Conservation (phyloP, 2,113 vertebrate genomes). For the Gymnocephalus cernua region DNA sequence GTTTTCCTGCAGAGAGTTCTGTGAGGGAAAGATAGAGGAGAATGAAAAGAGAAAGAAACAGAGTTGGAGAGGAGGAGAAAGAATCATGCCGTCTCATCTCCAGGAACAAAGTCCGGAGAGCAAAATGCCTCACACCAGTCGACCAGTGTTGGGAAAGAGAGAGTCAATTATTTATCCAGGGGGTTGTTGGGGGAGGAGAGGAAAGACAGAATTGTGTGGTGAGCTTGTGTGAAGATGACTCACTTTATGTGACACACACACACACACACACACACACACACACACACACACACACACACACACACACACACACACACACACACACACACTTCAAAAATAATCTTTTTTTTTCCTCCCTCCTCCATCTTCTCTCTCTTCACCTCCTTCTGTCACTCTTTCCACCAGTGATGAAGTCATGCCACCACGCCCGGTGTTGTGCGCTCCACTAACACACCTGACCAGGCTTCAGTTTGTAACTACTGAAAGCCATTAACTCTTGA, state of each 20-base stretch:
- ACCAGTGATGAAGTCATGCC: slow-evolving; percentile 65
- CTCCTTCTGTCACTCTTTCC: slow-evolving; percentile 55
- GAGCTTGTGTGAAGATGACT: slow-evolving; percentile 62
- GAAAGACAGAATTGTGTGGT: slow-evolving; percentile 49
- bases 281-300: background rate
- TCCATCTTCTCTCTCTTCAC: slow-evolving; percentile 37
- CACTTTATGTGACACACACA: slow-evolving; percentile 47
- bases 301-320: background rate
- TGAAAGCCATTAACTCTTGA: slow-evolving; percentile 55
- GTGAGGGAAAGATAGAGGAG: slow-evolving; percentile 48
- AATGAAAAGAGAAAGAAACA: slow-evolving; percentile 43
- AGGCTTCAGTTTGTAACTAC: slow-evolving; percentile 19
- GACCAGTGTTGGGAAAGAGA: slow-evolving; percentile 40
- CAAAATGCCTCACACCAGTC: slow-evolving; percentile 56
- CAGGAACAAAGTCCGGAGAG: slow-evolving; percentile 46
- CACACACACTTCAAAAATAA: slow-evolving; percentile 7
- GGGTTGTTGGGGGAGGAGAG: slow-evolving; percentile 29
- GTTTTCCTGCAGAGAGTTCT: slow-evolving; percentile 55
- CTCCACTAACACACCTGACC: slow-evolving; percentile 14
- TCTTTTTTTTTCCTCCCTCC: background rate
- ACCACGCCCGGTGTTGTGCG: slow-evolving; percentile 25
- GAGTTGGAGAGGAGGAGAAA: slow-evolving; percentile 16
- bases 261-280: slow-evolving; percentile 21
- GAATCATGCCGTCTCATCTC: background rate
- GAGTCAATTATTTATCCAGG: slow-evolving; percentile 70